These are phyloP conservation scores for Melinaea marsaeus DNA, from an alignment of 2,888 invertebrate genomes.

Conservation along the genomic window DNA sequence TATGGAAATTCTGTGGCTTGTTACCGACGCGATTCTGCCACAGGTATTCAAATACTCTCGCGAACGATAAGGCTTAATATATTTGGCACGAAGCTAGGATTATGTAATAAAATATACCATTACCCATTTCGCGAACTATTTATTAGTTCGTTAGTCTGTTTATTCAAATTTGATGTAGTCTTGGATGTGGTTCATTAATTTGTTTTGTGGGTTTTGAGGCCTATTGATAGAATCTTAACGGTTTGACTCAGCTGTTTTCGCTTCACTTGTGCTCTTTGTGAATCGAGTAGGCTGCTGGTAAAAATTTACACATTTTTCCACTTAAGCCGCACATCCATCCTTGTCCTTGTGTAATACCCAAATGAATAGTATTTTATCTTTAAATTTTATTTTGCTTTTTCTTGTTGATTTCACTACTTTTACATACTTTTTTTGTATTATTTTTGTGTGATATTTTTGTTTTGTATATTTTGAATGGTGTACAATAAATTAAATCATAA, in stretches of 20 bases:
- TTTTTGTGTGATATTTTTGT: too few species aligned
- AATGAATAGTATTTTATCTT: too few species aligned
- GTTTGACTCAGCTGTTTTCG: neutral
- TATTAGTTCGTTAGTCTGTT: too few species aligned
- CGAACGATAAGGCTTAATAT: slow-evolving; percentile 6
- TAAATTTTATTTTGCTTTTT: too few species aligned
- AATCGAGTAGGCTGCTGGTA: neutral
- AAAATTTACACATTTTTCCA: slow-evolving; percentile 4
- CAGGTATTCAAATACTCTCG: slow-evolving; percentile 39
- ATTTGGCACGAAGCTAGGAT: neutral
- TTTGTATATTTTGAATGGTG: too few species aligned
- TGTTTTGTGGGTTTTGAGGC: neutral
- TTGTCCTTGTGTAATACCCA: too few species aligned
- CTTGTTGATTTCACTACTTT: too few species aligned
- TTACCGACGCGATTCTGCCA: slow-evolving; percentile 38
- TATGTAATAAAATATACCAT: neutral
- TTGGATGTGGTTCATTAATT: too few species aligned
- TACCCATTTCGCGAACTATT: neutral
- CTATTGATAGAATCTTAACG: slow-evolving; percentile 1
- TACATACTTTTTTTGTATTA: too few species aligned
- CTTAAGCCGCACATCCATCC: neutral
- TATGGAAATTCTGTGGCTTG: slow-evolving; percentile 59
- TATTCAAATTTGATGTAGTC: too few species aligned
- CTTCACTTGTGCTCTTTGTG: slow-evolving; percentile 2
- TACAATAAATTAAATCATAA: too few species aligned